Evolutionary conservation across 2,888 invertebrate species (phyloP).

Genomic region (Esperia sulphurella): DNA sequence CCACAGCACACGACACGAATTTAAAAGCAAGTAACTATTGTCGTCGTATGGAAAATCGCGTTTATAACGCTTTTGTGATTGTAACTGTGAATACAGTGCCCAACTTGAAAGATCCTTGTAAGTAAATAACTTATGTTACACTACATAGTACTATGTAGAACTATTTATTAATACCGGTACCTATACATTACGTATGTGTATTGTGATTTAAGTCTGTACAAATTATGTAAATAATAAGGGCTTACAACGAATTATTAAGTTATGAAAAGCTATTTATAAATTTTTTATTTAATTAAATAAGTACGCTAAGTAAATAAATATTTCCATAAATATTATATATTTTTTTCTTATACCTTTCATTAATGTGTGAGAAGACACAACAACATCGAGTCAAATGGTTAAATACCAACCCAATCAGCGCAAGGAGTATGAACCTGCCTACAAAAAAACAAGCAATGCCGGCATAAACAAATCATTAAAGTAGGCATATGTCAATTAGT

Average conservation of each 20-base stretch:
- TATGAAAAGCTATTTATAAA: constrained; percentile 55
- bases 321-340: constrained; percentile 23
- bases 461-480: too few relatives aligned
- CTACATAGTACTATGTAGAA: constrained; percentile 62
- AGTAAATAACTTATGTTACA: constrained; percentile 4
- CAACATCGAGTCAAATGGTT: too few relatives aligned
- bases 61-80: too few relatives aligned
- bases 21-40: too few relatives aligned
- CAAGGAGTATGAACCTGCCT: too few relatives aligned
- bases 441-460: too few relatives aligned
- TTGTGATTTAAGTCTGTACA: constrained; percentile 67
- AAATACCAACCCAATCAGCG: too few relatives aligned
- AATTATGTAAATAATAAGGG: constrained; percentile 29
- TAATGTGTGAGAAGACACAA: neutral
- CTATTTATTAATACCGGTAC: constrained; percentile 29
- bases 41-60: too few relatives aligned
- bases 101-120: neutral
- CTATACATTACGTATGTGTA: constrained; percentile 67
- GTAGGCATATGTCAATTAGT: too few relatives aligned
- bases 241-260: constrained; percentile 50
- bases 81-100: too few relatives aligned
- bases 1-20: too few relatives aligned
- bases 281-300: constrained; percentile 23
- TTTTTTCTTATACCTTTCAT: constrained; percentile 12
- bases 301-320: constrained; percentile 38